Conservation (phyloP, 2,113 vertebrate species). For the Actenoides hombroni region DNA sequence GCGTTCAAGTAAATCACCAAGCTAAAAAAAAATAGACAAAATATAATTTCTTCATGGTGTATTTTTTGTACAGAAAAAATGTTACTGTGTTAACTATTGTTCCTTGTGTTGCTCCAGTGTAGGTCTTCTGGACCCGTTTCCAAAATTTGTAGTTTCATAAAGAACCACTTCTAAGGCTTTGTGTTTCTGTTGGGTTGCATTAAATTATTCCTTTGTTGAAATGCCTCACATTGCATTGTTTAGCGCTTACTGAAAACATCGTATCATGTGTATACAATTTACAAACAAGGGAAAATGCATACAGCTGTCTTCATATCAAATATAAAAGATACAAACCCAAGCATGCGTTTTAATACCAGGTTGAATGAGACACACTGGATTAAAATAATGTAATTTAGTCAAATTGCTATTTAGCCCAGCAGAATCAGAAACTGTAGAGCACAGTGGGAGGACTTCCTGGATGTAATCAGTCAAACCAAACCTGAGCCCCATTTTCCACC, state of each 20-base stretch:
- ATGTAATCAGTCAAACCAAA: slow-evolving; percentile 11
- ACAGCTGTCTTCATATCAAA: slow-evolving; percentile 69
- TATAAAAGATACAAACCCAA: slow-evolving; percentile 47
- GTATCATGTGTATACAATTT: slow-evolving; percentile 67
- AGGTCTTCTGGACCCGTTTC: slow-evolving; percentile 55
- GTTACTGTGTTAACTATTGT: slow-evolving; percentile 48
- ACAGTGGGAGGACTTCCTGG: slow-evolving; percentile 1
- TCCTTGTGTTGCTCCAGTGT: slow-evolving; percentile 55
- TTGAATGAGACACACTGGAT: neutral
- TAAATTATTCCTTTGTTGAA: slow-evolving; percentile 70
- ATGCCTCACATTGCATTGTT: slow-evolving; percentile 71
- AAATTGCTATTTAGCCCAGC: neutral
- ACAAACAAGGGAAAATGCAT: slow-evolving; percentile 58
- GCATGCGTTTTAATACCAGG: slow-evolving; percentile 14
- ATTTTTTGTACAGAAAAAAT: slow-evolving; percentile 66
- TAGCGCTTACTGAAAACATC: slow-evolving; percentile 70
- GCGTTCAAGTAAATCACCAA: slow-evolving; percentile 34
- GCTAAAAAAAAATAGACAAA: slow-evolving; percentile 32
- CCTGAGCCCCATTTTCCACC: neutral
- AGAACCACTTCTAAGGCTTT: slow-evolving; percentile 70
- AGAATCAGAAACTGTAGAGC: slow-evolving; percentile 15
- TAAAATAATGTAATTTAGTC: slow-evolving; percentile 24
- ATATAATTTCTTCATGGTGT: slow-evolving; percentile 45
- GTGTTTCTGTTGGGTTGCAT: slow-evolving; percentile 69
- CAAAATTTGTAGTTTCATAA: slow-evolving; percentile 64